These are phyloP conservation scores for Rachycentron canadum DNA, from an alignment of 2,797 vertebrate species.

Conservation along the genomic window DNA sequence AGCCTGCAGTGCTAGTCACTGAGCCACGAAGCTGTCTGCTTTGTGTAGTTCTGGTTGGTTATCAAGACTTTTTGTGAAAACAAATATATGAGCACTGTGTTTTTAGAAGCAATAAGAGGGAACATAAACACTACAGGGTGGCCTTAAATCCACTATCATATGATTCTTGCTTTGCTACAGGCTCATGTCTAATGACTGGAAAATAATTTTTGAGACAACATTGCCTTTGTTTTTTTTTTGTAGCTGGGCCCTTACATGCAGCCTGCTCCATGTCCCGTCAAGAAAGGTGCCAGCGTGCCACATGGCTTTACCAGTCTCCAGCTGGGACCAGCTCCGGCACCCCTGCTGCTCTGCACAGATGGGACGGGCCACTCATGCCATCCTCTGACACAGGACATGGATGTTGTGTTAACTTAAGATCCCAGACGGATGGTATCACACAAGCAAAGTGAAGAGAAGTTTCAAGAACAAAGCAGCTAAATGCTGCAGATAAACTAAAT, in stretches of 20 bases:
- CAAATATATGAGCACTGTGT: not conserved
- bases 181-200: not conserved
- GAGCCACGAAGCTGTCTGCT: not conserved
- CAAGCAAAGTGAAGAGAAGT: not conserved
- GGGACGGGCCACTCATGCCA: conserved; percentile 43
- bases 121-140: not conserved
- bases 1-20: not conserved
- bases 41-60: not conserved
- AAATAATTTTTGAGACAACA: not conserved
- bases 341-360: conserved; percentile 68
- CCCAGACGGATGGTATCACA: conserved; percentile 9
- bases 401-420: conserved; percentile 36
- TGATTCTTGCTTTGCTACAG: not conserved
- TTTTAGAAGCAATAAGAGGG: not conserved
- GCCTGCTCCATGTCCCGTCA: conserved; percentile 42
- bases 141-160: not conserved
- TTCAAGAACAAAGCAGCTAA: too few relatives aligned
- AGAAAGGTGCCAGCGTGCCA: conserved; percentile 55
- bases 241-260: not conserved
- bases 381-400: conserved; percentile 24
- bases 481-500: too few relatives aligned
- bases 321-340: conserved; percentile 54
- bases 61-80: not conserved
- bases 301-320: conserved; percentile 61
- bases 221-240: conserved; percentile 1